Conservation (phyloP, 2,113 vertebrate species). For the Larimichthys crocea region DNA sequence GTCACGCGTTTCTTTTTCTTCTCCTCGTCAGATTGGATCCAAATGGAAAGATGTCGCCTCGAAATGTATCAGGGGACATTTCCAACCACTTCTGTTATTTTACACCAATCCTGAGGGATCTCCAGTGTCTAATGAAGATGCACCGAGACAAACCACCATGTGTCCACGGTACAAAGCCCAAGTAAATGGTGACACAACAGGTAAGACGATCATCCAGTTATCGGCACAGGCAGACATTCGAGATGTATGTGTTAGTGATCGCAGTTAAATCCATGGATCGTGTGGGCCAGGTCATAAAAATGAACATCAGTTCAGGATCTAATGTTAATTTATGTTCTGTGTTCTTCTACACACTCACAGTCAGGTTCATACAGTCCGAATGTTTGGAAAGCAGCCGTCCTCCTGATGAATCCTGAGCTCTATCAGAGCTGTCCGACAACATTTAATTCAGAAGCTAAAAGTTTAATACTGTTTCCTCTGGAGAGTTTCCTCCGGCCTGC, state of each 20-base stretch:
- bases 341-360: too few species aligned
- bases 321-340: too few species aligned
- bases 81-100: slow-evolving; percentile 95
- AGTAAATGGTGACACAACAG: slow-evolving; percentile 85
- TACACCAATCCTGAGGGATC: slow-evolving; percentile 96
- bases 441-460: too few species aligned
- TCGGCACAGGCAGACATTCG: not conserved
- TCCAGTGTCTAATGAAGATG: slow-evolving; percentile 94
- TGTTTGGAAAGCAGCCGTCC: too few species aligned
- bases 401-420: too few species aligned
- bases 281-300: not conserved
- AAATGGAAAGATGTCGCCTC: slow-evolving; percentile 98
- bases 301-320: too few species aligned
- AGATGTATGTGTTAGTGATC: not conserved
- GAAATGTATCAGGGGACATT: slow-evolving; percentile 95
- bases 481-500: too few species aligned
- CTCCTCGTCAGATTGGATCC: slow-evolving; percentile 87
- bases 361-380: too few species aligned
- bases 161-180: slow-evolving; percentile 90
- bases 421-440: too few species aligned
- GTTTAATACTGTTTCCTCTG: too few species aligned
- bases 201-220: slow-evolving; percentile 77
- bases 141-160: slow-evolving; percentile 90
- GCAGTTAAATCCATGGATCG: too few species aligned
- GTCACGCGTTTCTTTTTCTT: slow-evolving; percentile 5